Evolutionary conservation across 2,797 vertebrate genomes (phyloP).

Genomic region (Microhierax caerulescens): DNA sequence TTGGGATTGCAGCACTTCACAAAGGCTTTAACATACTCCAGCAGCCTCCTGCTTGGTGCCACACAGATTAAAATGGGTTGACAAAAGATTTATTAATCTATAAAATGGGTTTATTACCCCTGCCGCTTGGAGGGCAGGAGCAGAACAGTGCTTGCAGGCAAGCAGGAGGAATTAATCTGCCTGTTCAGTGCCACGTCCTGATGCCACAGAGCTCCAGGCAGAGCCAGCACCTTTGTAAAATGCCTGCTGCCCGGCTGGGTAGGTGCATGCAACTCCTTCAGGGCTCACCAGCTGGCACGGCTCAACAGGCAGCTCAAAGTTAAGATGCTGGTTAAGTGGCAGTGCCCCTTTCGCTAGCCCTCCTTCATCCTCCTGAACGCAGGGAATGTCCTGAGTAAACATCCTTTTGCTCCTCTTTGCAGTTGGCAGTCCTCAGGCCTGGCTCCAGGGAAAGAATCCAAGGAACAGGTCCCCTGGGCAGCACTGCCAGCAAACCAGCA

Average conservation of each 20-base stretch:
- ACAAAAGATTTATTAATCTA: background rate
- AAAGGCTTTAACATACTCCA: background rate
- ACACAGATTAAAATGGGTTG: background rate
- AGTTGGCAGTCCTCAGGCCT: background rate
- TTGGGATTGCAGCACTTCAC: background rate
- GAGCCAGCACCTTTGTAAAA: background rate
- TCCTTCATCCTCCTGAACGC: background rate
- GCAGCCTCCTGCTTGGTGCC: background rate
- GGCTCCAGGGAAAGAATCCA: background rate
- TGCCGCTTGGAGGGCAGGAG: background rate
- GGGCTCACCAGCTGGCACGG: background rate
- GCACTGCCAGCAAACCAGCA: background rate
- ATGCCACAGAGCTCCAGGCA: background rate
- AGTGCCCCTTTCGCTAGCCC: background rate
- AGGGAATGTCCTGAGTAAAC: background rate
- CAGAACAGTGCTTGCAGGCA: background rate
- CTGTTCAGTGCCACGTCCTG: background rate
- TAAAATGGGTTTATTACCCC: background rate
- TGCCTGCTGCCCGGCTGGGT: rapidly evolving
- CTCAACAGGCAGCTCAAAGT: background rate
- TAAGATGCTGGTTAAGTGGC: background rate
- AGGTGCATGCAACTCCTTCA: background rate
- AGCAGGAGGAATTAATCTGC: background rate
- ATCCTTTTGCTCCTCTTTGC: background rate
- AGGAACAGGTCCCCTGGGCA: background rate